Evolutionary conservation across 1,140 invertebrate species (phyloP).

Genomic region (Drosophila kikkawai): DNA sequence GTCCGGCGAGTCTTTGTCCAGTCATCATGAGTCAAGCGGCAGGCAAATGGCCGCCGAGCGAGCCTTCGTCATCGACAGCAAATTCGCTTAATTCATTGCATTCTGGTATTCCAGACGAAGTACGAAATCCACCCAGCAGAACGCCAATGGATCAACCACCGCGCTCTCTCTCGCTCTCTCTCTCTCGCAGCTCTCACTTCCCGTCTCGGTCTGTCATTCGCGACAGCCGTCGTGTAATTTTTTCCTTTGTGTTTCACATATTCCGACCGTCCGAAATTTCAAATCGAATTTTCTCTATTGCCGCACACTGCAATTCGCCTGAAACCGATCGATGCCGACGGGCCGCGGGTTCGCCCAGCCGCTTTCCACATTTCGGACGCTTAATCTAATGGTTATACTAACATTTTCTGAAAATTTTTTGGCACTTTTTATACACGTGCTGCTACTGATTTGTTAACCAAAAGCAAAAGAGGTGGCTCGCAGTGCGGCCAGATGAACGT

Average conservation of each 20-base stretch:
- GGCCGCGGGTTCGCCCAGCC: slow-evolving; percentile 2
- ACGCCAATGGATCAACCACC: slow-evolving; percentile 57
- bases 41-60: slow-evolving; percentile 10
- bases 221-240: slow-evolving; percentile 61
- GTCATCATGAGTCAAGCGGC: slow-evolving; percentile 52
- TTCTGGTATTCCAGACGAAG: slow-evolving; percentile 16
- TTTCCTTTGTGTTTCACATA: slow-evolving; percentile 55
- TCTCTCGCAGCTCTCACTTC: slow-evolving; percentile 33
- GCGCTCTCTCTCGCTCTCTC: slow-evolving; percentile 26
- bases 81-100: slow-evolving; percentile 34
- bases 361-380: slow-evolving; percentile 39
- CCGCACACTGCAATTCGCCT: slow-evolving; percentile 35
- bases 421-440: slow-evolving; percentile 85
- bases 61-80: slow-evolving; percentile 36
- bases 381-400: slow-evolving; percentile 73
- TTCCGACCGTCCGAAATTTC: slow-evolving; percentile 55
- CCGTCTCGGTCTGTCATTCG: slow-evolving; percentile 60
- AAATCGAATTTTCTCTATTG: slow-evolving; percentile 41
- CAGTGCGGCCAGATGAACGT: too few relatives aligned
- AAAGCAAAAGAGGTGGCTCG: slow-evolving; percentile 72
- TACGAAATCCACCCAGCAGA: slow-evolving; percentile 49
- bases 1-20: slow-evolving; percentile 44
- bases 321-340: slow-evolving; percentile 17
- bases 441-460: slow-evolving; percentile 84
- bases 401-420: slow-evolving; percentile 84